These are phyloP conservation scores for Mesocentrotus franciscanus DNA, from an alignment of 53 echinoderm and acorn worm genomes.

Conservation along the genomic window DNA sequence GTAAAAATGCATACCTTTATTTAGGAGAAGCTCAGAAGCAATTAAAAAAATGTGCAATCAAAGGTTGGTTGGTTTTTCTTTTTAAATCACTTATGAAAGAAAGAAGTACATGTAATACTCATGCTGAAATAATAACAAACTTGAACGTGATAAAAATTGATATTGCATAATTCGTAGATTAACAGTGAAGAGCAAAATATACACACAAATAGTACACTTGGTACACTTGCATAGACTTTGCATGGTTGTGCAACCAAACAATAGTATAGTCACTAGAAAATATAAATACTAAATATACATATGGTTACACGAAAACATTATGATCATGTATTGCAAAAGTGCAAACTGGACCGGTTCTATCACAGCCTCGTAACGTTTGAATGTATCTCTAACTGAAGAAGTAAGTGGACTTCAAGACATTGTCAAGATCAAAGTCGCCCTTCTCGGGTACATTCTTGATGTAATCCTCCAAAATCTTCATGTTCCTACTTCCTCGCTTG, in stretches of 20 bases:
- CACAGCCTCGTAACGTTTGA: not conserved
- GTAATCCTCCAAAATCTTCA: constrained; percentile 75
- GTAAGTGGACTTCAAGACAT: constrained; percentile 87
- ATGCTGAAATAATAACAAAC: no score
- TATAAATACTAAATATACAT: not conserved
- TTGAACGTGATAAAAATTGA: not conserved
- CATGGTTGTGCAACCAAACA: not conserved
- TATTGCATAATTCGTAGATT: not conserved
- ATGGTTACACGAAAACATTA: not conserved
- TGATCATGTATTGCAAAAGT: not conserved
- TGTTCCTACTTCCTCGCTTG: constrained; percentile 66
- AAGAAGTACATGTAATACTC: no score
- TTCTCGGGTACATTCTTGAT: constrained; percentile 78
- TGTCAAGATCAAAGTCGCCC: constrained; percentile 91
- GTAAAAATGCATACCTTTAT: no score
- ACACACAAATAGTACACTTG: not conserved
- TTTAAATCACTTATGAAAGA: no score
- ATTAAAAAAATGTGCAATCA: no score
- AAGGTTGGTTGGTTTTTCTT: no score
- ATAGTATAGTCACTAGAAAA: not conserved
- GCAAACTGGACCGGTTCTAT: not conserved
- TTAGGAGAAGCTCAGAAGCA: no score
- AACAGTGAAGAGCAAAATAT: not conserved
- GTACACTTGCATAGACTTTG: not conserved
- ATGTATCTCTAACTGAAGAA: constrained; percentile 59